A percentile compares a stretch with the other conserved stretches of the same genome.
phyloP scores from a whole-genome alignment of 2,888 invertebrate genomes.

The Drosophila limbata region DNA sequence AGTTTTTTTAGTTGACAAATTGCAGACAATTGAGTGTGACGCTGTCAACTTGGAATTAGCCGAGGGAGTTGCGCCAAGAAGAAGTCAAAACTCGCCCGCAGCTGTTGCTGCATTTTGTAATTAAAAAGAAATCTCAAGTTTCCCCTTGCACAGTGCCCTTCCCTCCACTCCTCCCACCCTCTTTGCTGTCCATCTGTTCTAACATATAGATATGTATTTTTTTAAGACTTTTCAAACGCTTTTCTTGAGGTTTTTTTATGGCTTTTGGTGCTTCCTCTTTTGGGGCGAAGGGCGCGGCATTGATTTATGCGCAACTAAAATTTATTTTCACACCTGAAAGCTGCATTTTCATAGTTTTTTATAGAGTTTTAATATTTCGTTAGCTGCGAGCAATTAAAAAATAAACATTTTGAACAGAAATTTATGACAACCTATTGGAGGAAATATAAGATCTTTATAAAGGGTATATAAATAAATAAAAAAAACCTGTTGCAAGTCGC shows the following conservation, averaged over 20 bases:
- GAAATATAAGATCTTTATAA: conserved; percentile 2
- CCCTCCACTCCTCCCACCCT: background rate
- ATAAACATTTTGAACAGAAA: conserved; percentile 25
- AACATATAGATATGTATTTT: conserved; percentile 14
- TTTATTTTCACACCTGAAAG: conserved; percentile 53
- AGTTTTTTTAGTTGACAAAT: conserved; percentile 56
- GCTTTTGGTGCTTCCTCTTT: conserved; percentile 36
- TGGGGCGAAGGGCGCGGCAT: conserved; percentile 7
- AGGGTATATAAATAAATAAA: background rate
- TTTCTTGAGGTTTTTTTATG: conserved; percentile 26
- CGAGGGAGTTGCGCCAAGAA: conserved; percentile 9
- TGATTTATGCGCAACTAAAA: conserved; percentile 51
- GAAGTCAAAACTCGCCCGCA: conserved; percentile 46
- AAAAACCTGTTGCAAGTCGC: conserved; percentile 40
- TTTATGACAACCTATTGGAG: conserved; percentile 10
- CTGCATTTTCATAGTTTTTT: conserved; percentile 34
- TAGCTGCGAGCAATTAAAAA: conserved; percentile 33
- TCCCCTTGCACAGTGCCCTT: conserved; percentile 7
- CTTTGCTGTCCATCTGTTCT: background rate
- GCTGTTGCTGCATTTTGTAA: conserved; percentile 44
- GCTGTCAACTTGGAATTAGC: conserved; percentile 41
- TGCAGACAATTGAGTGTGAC: conserved; percentile 61
- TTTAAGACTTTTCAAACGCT: conserved; percentile 55
- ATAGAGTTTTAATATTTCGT: conserved; percentile 43
- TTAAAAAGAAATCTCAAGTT: conserved; percentile 58